Base-by-base conservation (phyloP, 2,888 invertebrate species). In the Hirtodrosophila cameraria region DNA sequence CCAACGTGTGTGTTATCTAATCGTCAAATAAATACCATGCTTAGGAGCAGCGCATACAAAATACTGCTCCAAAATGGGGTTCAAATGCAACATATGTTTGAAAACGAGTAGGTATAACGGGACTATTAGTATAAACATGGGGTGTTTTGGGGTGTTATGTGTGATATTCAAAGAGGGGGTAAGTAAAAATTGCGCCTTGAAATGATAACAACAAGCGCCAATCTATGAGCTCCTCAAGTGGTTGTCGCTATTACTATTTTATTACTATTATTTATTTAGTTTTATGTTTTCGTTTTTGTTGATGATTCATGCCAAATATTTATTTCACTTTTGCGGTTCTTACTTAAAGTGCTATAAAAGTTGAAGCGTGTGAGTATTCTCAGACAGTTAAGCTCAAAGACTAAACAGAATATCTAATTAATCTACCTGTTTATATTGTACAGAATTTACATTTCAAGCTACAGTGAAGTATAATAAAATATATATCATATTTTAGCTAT, bases 1-100 rank as follows among this genome's bases (percentile, higher is more conserved):
- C 25, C 42, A 52, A 39, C 16, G 28, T 42, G 8, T 7, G 15
- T 50, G 57, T 69, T 85, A 80, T 80, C 80, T 80, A 80, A 80
- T 80, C 80, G 50, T n/a, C 54, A 39, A 58, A 73, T 45, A 85
- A 85, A 80, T 45, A 67, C n/a, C n/a, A n/a, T n/a, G n/a, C 61
- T 46, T 71, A 57, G 75, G 23, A 23, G 23, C 8, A 6, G 23
- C 23, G 23, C 23, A 23, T 23, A n/a, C n/a, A n/a, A n/a, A n/a
- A n/a, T 61, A 63, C 54, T 59, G 54, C 54, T 53, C 43, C 42
- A 54, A 54, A 38, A 68, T 57, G 61, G 68, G 52, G 68, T 43
- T 53, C 61, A 49, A 63, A 45, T 49, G 28, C 18, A 48, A 46
- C 46, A 43, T 33, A 41, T 33, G n/a, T n/a, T n/a, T n/a, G 30